These are phyloP conservation scores for Chaetodon trifasciatus DNA, from an alignment of 2,797 vertebrate genomes.

Conservation along the genomic window DNA sequence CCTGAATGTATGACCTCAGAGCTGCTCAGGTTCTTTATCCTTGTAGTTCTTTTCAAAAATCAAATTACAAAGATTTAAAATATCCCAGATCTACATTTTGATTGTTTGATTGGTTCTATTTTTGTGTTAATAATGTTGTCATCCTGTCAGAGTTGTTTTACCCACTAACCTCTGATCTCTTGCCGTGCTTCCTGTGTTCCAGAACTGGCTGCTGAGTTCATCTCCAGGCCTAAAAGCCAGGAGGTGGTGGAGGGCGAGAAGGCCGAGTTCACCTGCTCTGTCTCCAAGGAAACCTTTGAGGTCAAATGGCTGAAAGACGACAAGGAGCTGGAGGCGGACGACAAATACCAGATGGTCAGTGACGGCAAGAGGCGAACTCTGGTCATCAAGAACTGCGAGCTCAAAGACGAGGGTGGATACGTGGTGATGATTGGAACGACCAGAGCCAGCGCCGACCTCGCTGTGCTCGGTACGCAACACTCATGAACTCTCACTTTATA, in stretches of 20 bases:
- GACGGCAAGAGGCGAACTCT: conserved; percentile 93
- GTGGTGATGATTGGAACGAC: conserved; percentile 89
- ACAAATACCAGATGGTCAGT: conserved; percentile 91
- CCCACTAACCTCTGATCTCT: neutral
- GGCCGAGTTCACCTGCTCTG: conserved; percentile 94
- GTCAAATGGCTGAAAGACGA: conserved; percentile 92
- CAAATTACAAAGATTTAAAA: too few relatives aligned
- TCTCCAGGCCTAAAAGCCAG: conserved; percentile 91
- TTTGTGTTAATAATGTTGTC: too few relatives aligned
- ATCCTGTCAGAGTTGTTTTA: too few relatives aligned
- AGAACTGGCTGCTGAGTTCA: conserved; percentile 99
- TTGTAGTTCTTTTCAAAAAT: neutral
- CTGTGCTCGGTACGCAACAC: conserved; percentile 88
- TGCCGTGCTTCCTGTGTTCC: conserved; percentile 35
- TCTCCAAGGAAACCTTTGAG: conserved; percentile 93
- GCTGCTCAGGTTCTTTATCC: neutral
- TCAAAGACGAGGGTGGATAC: conserved; percentile 91
- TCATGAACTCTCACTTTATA: neutral
- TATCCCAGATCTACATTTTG: too few relatives aligned
- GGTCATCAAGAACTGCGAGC: conserved; percentile 88
- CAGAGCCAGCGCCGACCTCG: conserved; percentile 91
- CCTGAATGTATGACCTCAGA: neutral
- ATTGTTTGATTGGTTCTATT: too few relatives aligned
- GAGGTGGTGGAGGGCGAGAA: conserved; percentile 94
- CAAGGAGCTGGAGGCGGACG: conserved; percentile 87